Base-by-base conservation (phyloP, 2,113 vertebrate species). In the Ciconia maguari region DNA sequence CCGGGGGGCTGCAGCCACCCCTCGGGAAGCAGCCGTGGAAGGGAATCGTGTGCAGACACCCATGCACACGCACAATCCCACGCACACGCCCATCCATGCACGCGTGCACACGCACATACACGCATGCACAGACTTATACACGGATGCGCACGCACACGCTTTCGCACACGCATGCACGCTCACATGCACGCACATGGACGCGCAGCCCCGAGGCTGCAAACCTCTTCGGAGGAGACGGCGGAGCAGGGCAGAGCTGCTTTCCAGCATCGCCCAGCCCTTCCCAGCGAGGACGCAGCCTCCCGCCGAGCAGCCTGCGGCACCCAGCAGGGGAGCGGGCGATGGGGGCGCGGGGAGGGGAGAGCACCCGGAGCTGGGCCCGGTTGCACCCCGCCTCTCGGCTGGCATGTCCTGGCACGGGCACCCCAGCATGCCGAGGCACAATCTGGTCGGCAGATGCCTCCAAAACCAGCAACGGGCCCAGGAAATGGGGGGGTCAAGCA, bases 361-460 rank as follows among this genome's bases (percentile, higher is more conserved):
- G 41, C 76, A 77, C 66, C 87, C 80, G 3, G 41, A 80, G 80
- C 80, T 4, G 54, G 42, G 66, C 26, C 55, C 1, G 62, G 92
- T 69, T 38, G 5, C 91, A 79, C 60, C 84, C 93, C 16, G 0
- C 77, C 86, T 80, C 87, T 76, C 24, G 29, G 81, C 68, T 91
- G 87, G 72, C 84, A 89, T 26, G 24, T 62, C 90, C 90, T 84
- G 82, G 77, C 94, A 77, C 17, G 4, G 86, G 83, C 79, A 66
- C 22, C 87, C 65, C 4, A 0, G 60, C 95, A 83, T 41, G 21
- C 54, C 4, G 3, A 5, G 16, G 52, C 87, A 60, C 92, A 93
- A 94, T 90, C 90, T 96, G 96, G n/a, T 79, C 57, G 0, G 75
- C 94, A 96, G 92, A 95, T 95, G 94, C 90, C 60, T 69, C 26